Evolutionary conservation across 2,797 vertebrate species (phyloP), one percentile per base, ranked within the genome.

Genomic region (Scleropages formosus): DNA sequence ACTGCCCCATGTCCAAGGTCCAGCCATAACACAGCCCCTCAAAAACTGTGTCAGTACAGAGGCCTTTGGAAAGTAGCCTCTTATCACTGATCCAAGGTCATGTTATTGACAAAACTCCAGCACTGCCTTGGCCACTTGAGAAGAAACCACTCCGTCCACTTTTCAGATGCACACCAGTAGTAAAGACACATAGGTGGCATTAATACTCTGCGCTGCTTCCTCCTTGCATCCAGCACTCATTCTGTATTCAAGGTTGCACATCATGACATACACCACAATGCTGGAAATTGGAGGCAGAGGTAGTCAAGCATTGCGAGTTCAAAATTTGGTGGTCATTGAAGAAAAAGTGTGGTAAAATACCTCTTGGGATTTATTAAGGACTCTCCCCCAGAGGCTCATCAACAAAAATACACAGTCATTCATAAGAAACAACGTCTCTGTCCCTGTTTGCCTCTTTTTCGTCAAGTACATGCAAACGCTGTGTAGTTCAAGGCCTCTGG

Each of bases 401-500:
- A 18, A 22, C 31, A 67, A 69, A 53, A 47, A 51, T 15, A 4
- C 13, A 20, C 66, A 51, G 20, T 24, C 15, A 20, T 47, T 69
- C 39, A 68, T 51, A 51, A 49, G n/a, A 3, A 53, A 24, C 22
- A 4, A 4, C 11, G 9, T 53, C 68, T 26, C 26, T 11, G 16
- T 12, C 22, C 15, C 68, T 9, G 15, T 31, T 70, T 56, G 15
- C 49, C 49, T 27, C 68, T 70, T 56, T 49, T 68, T 56, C 49
- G 68, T 70, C 15, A 51, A 16, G 49, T 16, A 31, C 49, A 53
- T 31, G 46, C 51, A 63, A 27, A n/a, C 18, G 61, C 4, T 1
- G 63, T 66, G 49, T 64, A 66, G 61, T 39, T 67, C 49, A 16
- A 22, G 68, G 67, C 61, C 46, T 22, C 47, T 62, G 60, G 47